A percentile compares a stretch with the other conserved stretches of the same genome.
Evolutionary conservation across 2,797 vertebrate genomes (phyloP).

Genomic region (Onychomys leucogaster): DNA sequence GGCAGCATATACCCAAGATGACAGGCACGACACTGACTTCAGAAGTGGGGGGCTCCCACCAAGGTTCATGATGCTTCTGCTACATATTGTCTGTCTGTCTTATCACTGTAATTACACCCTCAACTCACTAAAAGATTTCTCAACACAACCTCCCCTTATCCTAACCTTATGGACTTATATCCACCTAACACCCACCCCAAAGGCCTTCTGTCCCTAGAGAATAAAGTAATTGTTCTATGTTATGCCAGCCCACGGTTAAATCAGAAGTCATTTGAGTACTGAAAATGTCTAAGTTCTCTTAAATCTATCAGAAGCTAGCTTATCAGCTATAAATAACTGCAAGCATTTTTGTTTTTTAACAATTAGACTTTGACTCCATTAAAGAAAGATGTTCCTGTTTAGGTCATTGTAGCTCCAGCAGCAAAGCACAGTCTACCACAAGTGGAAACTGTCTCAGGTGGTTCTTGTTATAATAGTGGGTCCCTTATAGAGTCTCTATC

Average conservation of each 20-base stretch:
- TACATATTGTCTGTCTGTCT: not conserved
- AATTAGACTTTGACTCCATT: not conserved
- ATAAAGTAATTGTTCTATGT: not conserved
- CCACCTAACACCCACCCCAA: not conserved
- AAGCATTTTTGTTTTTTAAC: not conserved
- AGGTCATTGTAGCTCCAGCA: not conserved
- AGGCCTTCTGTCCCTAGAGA: not conserved
- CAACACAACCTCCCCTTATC: not conserved
- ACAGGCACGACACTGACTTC: not conserved
- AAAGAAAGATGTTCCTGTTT: constrained; percentile 22
- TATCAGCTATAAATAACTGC: not conserved
- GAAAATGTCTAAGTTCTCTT: constrained; percentile 7
- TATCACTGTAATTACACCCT: not conserved
- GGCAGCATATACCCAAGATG: not conserved
- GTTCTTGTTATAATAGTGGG: not conserved
- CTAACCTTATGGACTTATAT: not conserved
- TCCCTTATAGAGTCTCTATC: not conserved
- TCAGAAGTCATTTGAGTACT: not conserved
- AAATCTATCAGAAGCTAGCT: not conserved
- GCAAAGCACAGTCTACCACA: not conserved
- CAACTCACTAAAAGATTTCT: not conserved
- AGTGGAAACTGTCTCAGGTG: not conserved
- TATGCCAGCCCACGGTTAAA: not conserved
- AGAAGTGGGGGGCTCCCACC: not conserved
- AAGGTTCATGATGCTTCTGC: not conserved